Base-by-base conservation (phyloP, 2,113 vertebrate genomes). In the Sinocyclocheilus rhinocerous region DNA sequence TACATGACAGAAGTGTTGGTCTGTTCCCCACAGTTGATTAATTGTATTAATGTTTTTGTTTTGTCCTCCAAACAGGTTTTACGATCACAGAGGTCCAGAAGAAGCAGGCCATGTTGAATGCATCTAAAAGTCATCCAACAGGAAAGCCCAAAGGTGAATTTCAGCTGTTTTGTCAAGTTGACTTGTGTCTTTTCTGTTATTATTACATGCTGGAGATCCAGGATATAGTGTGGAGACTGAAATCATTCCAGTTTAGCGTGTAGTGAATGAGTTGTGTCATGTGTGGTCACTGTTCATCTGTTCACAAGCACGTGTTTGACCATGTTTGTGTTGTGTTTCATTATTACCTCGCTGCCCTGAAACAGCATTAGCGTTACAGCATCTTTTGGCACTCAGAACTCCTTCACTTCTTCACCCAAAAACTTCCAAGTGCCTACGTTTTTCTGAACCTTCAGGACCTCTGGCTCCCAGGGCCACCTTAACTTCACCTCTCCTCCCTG, bases 51-150 rank as follows among this genome's bases (percentile, higher is more conserved):
- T 61, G 15, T 72, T 22, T 85, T 63, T 61, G 4, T 16, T 36
- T 87, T 83, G 76, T 81, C 57, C 55, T 82, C n/a, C 48, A 16
- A 69, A 24, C 89, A 99, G 97, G 97, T 42, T 99, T 99, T 87
- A 96, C 96, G 73, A 96, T 99, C 89, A 98, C 97, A 0, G 97
- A 99, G 83, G 92, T 97, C 86, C 97, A 99, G 90, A 97, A 97
- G 91, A 98, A 97, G 90, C 97, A 99, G 92, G 97, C 97, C 42
- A 98, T 98, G 97, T 88, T 97, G 88, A 99, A 97, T 1, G 97
- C 96, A 87, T 96, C 94, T 92, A 98, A 97, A 93, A 96, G 95
- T 89, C 96, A 96, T 84, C 95, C 94, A 2, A 88, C 93, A 12
- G 96, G 96, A 86, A 99, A 98, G 92, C 96, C 97, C 76, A 99